These are phyloP conservation scores for Volucella bombylans DNA, from an alignment of 2,888 invertebrate genomes.

Conservation along the genomic window DNA sequence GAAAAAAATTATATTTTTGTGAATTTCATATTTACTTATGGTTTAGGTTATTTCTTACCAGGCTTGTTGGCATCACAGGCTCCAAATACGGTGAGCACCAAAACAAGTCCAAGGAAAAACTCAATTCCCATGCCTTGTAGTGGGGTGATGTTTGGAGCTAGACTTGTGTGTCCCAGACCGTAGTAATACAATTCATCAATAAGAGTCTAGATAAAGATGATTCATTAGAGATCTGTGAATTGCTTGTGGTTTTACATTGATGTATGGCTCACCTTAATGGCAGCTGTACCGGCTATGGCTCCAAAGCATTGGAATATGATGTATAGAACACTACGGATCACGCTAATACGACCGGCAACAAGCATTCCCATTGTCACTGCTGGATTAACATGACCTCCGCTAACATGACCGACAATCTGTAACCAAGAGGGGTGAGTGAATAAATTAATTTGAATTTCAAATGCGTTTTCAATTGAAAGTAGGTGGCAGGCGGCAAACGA, in stretches of 20 bases:
- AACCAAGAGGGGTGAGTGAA: constrained; percentile 75
- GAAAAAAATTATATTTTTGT: constrained; percentile 5
- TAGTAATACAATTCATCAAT: constrained; percentile 86
- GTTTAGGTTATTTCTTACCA: constrained; percentile 73
- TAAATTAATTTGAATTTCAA: constrained; percentile 71
- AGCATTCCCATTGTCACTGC: constrained; percentile 93
- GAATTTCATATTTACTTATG: background rate
- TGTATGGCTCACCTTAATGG: constrained; percentile 84
- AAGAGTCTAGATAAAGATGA: constrained; percentile 84
- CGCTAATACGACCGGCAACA: constrained; percentile 89
- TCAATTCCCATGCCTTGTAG: constrained; percentile 95
- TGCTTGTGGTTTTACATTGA: background rate
- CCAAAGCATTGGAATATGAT: constrained; percentile 92
- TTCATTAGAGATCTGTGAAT: background rate
- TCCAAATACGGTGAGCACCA: constrained; percentile 94
- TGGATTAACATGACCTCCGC: constrained; percentile 96
- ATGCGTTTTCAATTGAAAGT: constrained; percentile 65
- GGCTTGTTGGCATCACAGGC: constrained; percentile 84
- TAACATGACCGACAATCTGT: constrained; percentile 92
- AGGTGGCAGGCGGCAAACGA: background rate
- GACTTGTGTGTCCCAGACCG: constrained; percentile 87
- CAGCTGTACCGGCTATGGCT: constrained; percentile 90
- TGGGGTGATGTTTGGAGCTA: constrained; percentile 85
- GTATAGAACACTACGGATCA: constrained; percentile 90
- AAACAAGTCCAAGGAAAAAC: constrained; percentile 94